phyloP scores from a whole-genome alignment of 2,888 invertebrate species.

The Hyles lineata region DNA sequence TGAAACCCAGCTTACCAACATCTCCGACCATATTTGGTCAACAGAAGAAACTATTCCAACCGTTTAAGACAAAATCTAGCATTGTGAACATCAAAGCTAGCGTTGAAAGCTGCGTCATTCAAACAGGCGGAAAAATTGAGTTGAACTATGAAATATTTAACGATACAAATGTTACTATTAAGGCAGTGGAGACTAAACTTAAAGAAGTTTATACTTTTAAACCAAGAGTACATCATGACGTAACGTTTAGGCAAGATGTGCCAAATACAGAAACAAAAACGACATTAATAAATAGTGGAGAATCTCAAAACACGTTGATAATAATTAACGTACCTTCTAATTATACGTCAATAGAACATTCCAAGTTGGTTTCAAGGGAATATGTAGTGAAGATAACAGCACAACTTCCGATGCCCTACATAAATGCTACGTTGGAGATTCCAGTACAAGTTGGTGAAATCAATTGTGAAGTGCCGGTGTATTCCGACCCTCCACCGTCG shows the following conservation, averaged over 20 bases:
- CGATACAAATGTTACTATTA: slow-evolving; percentile 48
- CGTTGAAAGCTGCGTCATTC: slow-evolving; percentile 47
- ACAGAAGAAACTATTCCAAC: slow-evolving; percentile 49
- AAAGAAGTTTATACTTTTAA: slow-evolving; percentile 46
- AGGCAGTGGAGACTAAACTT: slow-evolving; percentile 48
- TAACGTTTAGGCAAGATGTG: slow-evolving; percentile 38
- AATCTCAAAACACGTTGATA: slow-evolving; percentile 38
- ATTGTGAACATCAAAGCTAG: slow-evolving; percentile 49
- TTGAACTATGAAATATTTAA: slow-evolving; percentile 51
- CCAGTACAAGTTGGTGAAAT: slow-evolving; percentile 52
- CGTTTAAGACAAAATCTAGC: slow-evolving; percentile 47
- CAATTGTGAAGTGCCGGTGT: slow-evolving; percentile 1
- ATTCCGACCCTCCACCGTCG: slow-evolving; percentile 43
- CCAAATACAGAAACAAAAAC: slow-evolving; percentile 47
- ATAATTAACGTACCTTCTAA: slow-evolving; percentile 42
- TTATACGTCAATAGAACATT: slow-evolving; percentile 45
- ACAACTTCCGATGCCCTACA: slow-evolving; percentile 50
- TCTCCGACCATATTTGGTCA: slow-evolving; percentile 48
- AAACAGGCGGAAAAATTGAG: slow-evolving; percentile 46
- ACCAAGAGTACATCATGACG: slow-evolving; percentile 35
- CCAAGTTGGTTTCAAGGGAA: slow-evolving; percentile 48
- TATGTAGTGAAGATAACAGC: slow-evolving; percentile 48
- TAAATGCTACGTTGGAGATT: slow-evolving; percentile 45
- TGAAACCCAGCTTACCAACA: slow-evolving; percentile 45
- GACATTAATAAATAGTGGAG: slow-evolving; percentile 40